Conservation (phyloP, 2,113 vertebrate genomes). For the Lophius piscatorius region DNA sequence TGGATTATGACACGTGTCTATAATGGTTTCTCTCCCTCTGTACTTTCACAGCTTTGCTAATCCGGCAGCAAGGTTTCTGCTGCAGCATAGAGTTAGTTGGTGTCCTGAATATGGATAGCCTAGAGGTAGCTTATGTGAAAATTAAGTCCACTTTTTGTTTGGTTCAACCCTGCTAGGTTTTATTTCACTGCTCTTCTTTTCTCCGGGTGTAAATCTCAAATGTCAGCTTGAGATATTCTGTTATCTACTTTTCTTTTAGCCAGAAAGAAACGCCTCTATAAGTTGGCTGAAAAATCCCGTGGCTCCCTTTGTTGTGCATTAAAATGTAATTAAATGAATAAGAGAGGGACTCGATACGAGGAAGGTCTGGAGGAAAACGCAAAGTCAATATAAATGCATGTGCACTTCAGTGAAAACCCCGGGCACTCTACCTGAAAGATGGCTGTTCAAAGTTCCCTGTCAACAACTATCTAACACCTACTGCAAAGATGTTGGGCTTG, state of each 20-base stretch:
- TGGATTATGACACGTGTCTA: too few species aligned
- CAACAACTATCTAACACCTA: constrained; percentile 16
- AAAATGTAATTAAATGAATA: constrained; percentile 14
- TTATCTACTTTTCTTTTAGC: background rate
- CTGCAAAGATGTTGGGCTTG: constrained; percentile 12
- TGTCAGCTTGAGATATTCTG: constrained; percentile 34
- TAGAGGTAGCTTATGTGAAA: constrained; percentile 50
- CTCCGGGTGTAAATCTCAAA: constrained; percentile 38
- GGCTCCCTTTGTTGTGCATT: constrained; percentile 1
- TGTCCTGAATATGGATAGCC: constrained; percentile 41
- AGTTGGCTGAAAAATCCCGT: constrained; percentile 12
- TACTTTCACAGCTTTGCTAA: constrained; percentile 12
- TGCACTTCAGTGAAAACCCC: background rate
- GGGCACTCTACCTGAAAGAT: constrained; percentile 4
- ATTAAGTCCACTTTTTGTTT: constrained; percentile 60
- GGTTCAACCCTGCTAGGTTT: constrained; percentile 43
- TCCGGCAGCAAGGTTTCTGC: constrained; percentile 7
- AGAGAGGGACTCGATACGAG: background rate
- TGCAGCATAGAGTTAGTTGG: background rate
- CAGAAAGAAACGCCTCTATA: constrained; percentile 4
- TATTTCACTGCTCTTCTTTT: constrained; percentile 34
- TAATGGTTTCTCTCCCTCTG: background rate
- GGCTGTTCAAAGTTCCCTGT: constrained; percentile 12
- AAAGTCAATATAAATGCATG: background rate
- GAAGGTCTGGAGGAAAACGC: constrained; percentile 10